Evolutionary conservation across 2,113 vertebrate genomes (phyloP), one percentile per base, ranked within the genome.

Genomic region (Salminus brasiliensis): DNA sequence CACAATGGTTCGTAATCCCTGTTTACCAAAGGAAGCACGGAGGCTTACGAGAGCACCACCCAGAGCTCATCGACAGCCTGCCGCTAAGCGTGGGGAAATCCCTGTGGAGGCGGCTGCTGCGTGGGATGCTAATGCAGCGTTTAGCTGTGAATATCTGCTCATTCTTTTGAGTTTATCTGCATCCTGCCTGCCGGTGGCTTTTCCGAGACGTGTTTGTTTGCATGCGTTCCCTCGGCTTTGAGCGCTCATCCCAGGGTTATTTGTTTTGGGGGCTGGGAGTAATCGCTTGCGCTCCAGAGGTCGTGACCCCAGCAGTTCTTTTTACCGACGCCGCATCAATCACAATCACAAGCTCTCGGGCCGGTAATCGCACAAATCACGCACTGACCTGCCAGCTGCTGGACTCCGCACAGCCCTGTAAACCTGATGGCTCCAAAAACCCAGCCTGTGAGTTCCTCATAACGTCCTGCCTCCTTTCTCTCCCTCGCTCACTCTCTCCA

Each of bases 331-430:
- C 84, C 80, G 73, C 88, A 92, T 93, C 91, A 92, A 90, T 93
- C 91, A 90, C 87, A 72, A 78, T 81, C 87, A 88, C 87, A 86
- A 84, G 82, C 79, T 74, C 83, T 82, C 81, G 83, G n/a, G 83
- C 87, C 89, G 88, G 89, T 93, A 92, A 92, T 93, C 90, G 90
- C 88, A 84, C 88, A 88, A 79, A 88, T 87, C 88, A 88, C 86
- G 78, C 86, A 79, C 85, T 84, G 80, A 83, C 53, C 57, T 71
- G 66, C 72, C 85, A 88, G 86, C 80, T 90, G 90, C 91, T 92
- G 92, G 91, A 91, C 90, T 92, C 87, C 76, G 85, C 76, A 79
- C 18, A 87, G 85, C 80, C 88, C 84, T 90, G 85, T 81, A 87
- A 88, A 90, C 88, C 84, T 82, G 83, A 85, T 87, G 85, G 78